Evolutionary conservation across 2,888 invertebrate genomes (phyloP), one percentile per base, ranked within the genome.

Genomic region (Lepetodrilus schrolli): DNA sequence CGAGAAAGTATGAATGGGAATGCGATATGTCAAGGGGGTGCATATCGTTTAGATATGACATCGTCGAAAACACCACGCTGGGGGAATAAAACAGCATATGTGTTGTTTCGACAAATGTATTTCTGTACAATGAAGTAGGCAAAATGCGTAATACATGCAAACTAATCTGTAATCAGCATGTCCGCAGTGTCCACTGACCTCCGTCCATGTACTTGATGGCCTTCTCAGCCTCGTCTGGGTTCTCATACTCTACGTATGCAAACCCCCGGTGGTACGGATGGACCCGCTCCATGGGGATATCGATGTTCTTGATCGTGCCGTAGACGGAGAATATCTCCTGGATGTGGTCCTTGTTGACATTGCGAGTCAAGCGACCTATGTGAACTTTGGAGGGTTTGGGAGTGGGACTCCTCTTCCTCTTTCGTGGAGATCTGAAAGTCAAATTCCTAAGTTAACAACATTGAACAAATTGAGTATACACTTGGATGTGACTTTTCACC

Each of bases 201-300:
- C 98, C 99, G 92, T 99, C 98, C 99, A 99, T 99, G 89, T 98
- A 97, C 91, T 98, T 98, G 94, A 99, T 96, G 0, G 99, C 99
- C 90, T 97, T 97, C 90, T 98, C 98, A 21, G 99, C 98, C 91
- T 98, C 98, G 82, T 98, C 98, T 0, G 97, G 93, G 72, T 94
- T 96, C 80, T 94, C 94, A 91, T 95, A 99, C 88, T 99, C 99
- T 1, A 99, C 95, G 90, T 98, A 99, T 10, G 97, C 97, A 91
- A 96, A 96, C 0, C 98, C 97, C 34, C 96, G 93, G n/a, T 96
- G 95, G 87, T 95, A 95, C 0, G 95, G 94, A 91, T 99, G 98
- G 72, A 94, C 92, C 79, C 97, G 94, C 87, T 99, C 98, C 78
- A 93, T 93, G 0, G 96, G 96, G 89, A 97, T 95, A 87, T 99